Base-by-base conservation (phyloP, 2,888 invertebrate species). In the Sinhomidia bicolor region DNA sequence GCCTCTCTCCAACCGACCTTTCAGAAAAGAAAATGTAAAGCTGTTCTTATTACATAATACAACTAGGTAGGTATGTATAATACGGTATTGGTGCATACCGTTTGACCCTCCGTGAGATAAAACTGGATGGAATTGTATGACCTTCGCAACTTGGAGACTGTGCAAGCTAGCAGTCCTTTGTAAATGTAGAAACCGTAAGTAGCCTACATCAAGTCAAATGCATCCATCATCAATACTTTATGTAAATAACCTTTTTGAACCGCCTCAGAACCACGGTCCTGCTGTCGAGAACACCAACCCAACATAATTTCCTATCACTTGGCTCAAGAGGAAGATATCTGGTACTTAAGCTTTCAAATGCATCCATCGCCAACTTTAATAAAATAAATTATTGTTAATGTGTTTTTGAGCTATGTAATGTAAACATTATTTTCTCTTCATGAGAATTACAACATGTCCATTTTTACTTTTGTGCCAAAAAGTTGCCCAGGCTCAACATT, bases 1-100 rank as follows among this genome's bases (percentile, higher is more conserved):
- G 88, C 78, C 68, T 88, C 88, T 44, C 88, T 62, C 82, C 82
- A 88, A 7, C 83, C 88, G 54, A 88, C 23, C 88, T 87, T 14
- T 20, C 1, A 20, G 54, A 60, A 29, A 20, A 36, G n/a, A 47
- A 23, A 23, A n/a, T n/a, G n/a, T n/a, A n/a, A n/a, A n/a, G n/a
- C n/a, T n/a, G n/a, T n/a, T 17, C n/a, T 36, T 36, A 36, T 36
- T 36, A 36, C n/a, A n/a, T n/a, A n/a, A n/a, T n/a, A n/a, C n/a
- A n/a, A n/a, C n/a, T n/a, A n/a, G n/a, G n/a, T n/a, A n/a, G n/a
- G n/a, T n/a, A n/a, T n/a, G n/a, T n/a, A n/a, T 36, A 36, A 5
- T 36, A 36, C 36, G 36, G 7, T 36, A 36, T 36, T 36, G n/a
- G n/a, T n/a, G n/a, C n/a, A n/a, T 78, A 88, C 88, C 5, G 82